Conservation (phyloP, 2,113 vertebrate species). For the Vulpes ferrilata region DNA sequence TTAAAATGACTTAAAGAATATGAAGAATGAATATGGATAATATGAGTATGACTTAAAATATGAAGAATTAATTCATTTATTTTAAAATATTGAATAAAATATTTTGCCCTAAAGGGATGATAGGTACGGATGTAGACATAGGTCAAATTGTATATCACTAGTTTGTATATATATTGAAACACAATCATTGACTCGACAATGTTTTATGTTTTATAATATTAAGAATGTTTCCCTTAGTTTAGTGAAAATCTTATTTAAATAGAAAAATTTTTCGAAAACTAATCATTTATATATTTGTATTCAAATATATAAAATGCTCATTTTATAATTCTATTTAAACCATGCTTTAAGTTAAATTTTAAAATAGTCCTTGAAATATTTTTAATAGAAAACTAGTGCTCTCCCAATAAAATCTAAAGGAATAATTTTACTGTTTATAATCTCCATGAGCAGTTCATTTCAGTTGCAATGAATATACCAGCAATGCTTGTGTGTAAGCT, state of each 20-base stretch:
- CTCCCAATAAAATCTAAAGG: constrained; percentile 6
- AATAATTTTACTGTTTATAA: constrained; percentile 16
- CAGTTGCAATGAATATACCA: background rate
- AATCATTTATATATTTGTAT: background rate
- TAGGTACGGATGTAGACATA: background rate
- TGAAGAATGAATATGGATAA: background rate
- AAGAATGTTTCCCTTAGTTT: background rate
- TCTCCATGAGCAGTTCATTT: background rate
- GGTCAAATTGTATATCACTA: background rate
- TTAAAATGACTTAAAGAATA: background rate
- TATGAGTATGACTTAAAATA: background rate
- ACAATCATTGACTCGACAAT: background rate
- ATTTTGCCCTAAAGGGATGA: background rate
- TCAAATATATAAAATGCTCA: background rate
- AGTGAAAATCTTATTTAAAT: background rate
- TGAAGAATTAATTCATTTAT: background rate
- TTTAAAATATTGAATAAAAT: background rate
- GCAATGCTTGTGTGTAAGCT: background rate
- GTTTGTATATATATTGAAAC: background rate
- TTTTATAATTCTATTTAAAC: constrained; percentile 35
- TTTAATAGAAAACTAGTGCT: constrained; percentile 10
- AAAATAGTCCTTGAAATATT: background rate
- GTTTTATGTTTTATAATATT: background rate
- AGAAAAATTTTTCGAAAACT: background rate
- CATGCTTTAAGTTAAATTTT: background rate